Evolutionary conservation across 2,113 vertebrate species (phyloP).

Genomic region (Psammodynastes pulverulentus): DNA sequence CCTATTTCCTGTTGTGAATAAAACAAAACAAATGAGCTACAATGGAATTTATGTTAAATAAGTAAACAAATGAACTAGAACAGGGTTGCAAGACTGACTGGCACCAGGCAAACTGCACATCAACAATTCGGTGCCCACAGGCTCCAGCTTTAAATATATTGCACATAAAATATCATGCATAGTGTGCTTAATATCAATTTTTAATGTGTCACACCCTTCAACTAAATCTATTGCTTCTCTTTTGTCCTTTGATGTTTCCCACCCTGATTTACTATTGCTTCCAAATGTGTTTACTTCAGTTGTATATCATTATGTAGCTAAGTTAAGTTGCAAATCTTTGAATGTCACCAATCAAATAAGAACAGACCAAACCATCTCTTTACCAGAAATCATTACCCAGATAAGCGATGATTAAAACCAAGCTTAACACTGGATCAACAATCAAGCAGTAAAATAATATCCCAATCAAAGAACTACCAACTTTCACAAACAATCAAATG

Average conservation of each 20-base stretch:
- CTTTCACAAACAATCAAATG: no score
- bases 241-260: not conserved
- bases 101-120: not conserved
- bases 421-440: no score
- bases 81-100: not conserved
- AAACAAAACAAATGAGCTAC: not conserved
- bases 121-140: not conserved
- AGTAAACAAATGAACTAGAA: not conserved
- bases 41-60: not conserved
- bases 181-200: not conserved
- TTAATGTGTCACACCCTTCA: not conserved
- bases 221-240: not conserved
- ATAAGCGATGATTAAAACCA: no score
- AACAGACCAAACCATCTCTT: no score
- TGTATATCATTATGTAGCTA: not conserved
- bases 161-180: not conserved
- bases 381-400: no score
- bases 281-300: not conserved
- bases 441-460: no score
- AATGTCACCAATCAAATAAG: not conserved
- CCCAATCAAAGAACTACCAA: no score
- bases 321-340: not conserved
- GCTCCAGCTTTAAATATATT: not conserved
- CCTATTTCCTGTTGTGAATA: not conserved
- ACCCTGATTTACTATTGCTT: not conserved